Evolutionary conservation across 2,797 vertebrate species (phyloP), one percentile per base, ranked within the genome.

Genomic region (Lacerta agilis): DNA sequence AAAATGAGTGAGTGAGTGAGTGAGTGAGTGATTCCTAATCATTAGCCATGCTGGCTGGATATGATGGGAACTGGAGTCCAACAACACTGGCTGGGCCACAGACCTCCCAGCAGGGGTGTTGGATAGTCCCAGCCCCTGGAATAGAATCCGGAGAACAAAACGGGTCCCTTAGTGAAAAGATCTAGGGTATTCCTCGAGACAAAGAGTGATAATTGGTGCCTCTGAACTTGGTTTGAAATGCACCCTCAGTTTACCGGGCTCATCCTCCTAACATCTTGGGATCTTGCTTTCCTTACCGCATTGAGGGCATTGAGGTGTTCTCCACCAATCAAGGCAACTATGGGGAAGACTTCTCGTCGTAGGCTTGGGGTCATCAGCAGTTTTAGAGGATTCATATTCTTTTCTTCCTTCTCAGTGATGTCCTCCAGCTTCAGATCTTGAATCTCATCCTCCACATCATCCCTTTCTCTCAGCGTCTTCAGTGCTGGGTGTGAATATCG

Each of bases 291-390:
- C 91, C 61, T 85, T 79, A 98, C 97, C 78, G 97, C 97, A 1
- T 98, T 98, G 89, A 98, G 96, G 83, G 97, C 97, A 0, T 97
- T 97, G 90, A 98, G 96, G 95, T 98, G 97, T 93, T 98, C 97
- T 64, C 97, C 97, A 97, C 97, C 97, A 73, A 92, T 98, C 94
- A 98, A 93, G 89, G 95, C 20, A 38, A 97, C 89, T 88, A 97
- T 92, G 76, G 96, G 97, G 89, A 97, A 41, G 43, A 98, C 96
- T 95, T 98, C 97, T 97, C 97, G 97, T 86, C 97, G 96, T 27
- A 98, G 96, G 10, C 97, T 97, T 82, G 94, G 96, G 88, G 97
- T 96, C 83, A 96, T 95, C 88, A 97, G 95, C 92, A 98, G 94
- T 80, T 93, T 95, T 29, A 58, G 33, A 1, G 97, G 86, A 69